Evolutionary conservation across 2,888 invertebrate genomes (phyloP), one percentile per base, ranked within the genome.

Genomic region (Metopia argyrocephala): DNA sequence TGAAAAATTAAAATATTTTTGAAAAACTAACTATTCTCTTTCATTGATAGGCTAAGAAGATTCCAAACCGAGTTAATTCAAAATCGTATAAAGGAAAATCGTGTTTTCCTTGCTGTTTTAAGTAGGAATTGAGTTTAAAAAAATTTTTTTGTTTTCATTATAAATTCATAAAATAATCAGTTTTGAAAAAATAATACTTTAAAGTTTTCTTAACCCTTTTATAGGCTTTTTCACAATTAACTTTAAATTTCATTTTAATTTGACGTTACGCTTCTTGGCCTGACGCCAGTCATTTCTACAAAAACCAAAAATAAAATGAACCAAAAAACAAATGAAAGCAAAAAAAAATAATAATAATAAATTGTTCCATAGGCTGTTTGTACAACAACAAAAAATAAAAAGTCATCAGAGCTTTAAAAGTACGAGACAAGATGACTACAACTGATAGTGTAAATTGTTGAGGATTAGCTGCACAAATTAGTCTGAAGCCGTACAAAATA

Each of bases 401-500:
- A 78, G 64, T 73, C 71, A 73, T 71, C 65, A 64, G 71, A 82
- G 71, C 82, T 83, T 82, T 78, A 83, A 82, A 76, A 76, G 71
- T 76, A 82, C 82, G 84, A 82, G 84, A 83, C 82, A 83, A 85
- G 84, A 84, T 84, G 82, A 82, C 84, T 82, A 80, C 83, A 74
- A 84, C 81, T 82, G 85, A 85, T 85, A 84, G 74, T 79, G 83
- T 81, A 84, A 84, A 84, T 85, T 84, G 84, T 83, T 78, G 82
- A n/a, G 82, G 84, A 84, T 85, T 84, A 85, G 81, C 79, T 66
- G 79, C 82, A 82, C 83, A 85, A 85, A 84, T 84, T 85, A 83
- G 82, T 79, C 83, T 82, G 83, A 76, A 79, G 81, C 65, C 68
- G 74, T 71, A 74, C 78, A 76, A 78, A 75, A 70, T 70, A 70